phyloP scores from a whole-genome alignment of 1,140 invertebrate genomes.

The Bombyx mandarina region DNA sequence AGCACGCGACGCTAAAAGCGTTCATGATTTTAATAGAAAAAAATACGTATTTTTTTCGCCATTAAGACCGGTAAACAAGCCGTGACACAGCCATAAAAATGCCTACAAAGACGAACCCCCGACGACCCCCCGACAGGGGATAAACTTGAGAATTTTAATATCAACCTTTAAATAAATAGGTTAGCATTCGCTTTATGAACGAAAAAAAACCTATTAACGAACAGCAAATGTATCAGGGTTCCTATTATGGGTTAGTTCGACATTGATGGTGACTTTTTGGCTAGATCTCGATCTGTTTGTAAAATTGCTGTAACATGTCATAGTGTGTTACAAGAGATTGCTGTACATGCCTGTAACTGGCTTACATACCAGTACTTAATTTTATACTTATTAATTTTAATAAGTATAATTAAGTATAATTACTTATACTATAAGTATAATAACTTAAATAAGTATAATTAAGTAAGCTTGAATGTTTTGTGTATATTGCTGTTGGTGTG shows the following conservation, averaged over 20 bases:
- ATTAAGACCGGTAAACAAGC: conserved; percentile 58
- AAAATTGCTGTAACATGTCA: background rate
- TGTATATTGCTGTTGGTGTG: background rate
- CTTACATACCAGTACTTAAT: too few relatives aligned
- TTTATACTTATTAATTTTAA: too few relatives aligned
- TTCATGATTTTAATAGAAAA: conserved; percentile 31
- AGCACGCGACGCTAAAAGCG: conserved; percentile 2
- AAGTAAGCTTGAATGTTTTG: background rate
- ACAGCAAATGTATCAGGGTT: conserved; percentile 51
- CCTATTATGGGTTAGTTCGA: conserved; percentile 2
- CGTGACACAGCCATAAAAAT: conserved; percentile 29
- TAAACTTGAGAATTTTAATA: conserved; percentile 54
- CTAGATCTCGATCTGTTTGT: background rate
- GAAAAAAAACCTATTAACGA: conserved; percentile 64
- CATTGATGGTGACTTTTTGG: conserved; percentile 2
- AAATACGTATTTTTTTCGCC: conserved; percentile 30
- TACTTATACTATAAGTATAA: background rate
- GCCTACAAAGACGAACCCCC: conserved; percentile 14
- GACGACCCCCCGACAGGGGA: background rate
- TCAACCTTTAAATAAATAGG: conserved; percentile 65
- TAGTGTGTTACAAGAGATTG: background rate
- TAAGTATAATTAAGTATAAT: background rate
- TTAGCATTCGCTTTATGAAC: conserved; percentile 68
- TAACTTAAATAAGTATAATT: background rate
- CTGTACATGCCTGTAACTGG: background rate